phyloP scores from a whole-genome alignment of 2,113 vertebrate species.

The Phycodurus eques region DNA sequence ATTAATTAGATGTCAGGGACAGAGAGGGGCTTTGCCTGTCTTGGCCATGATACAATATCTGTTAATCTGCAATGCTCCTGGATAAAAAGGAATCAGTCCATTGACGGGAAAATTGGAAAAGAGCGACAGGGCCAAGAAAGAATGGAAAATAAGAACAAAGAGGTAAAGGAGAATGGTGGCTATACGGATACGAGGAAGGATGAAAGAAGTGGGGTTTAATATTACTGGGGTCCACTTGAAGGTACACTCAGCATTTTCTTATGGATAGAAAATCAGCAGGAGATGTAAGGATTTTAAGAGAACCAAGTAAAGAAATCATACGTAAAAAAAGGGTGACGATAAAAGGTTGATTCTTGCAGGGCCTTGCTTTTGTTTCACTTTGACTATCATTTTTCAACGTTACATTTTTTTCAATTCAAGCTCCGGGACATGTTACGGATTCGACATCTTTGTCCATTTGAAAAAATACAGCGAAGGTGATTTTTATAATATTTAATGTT shows the following conservation, averaged over 20 bases:
- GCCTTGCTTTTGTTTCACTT: background rate
- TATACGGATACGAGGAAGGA: conserved; percentile 43
- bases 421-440: background rate
- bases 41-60: conserved; percentile 84
- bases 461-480: background rate
- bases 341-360: background rate
- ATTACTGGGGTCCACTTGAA: conserved; percentile 62
- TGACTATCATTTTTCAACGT: background rate
- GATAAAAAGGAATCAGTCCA: conserved; percentile 82
- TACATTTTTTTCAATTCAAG: background rate
- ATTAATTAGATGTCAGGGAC: conserved; percentile 82
- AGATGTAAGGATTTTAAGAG: conserved; percentile 43
- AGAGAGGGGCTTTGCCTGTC: conserved; percentile 78
- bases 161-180: conserved; percentile 42
- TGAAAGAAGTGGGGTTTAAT: conserved; percentile 55
- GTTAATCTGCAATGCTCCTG: conserved; percentile 78
- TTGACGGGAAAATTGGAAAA: conserved; percentile 75
- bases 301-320: conserved; percentile 51
- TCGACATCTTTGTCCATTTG: background rate
- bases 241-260: conserved; percentile 61
- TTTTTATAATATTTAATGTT: background rate
- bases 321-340: background rate
- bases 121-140: conserved; percentile 50
- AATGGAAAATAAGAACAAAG: conserved; percentile 66
- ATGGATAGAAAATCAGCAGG: conserved; percentile 56